Base-by-base conservation (phyloP, 1,140 invertebrate species). In the Heliconius hermathena region DNA sequence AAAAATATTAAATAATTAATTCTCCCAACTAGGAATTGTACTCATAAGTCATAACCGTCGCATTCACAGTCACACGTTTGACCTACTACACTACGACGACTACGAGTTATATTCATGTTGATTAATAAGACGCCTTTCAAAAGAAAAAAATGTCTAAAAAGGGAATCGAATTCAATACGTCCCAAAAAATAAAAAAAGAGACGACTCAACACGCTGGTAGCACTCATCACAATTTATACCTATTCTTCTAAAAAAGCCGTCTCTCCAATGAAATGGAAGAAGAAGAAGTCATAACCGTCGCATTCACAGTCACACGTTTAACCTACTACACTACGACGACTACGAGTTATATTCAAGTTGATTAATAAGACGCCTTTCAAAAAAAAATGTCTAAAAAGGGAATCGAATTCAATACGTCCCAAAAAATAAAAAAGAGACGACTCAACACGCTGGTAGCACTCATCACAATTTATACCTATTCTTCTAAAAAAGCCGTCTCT, bases 401-500 rank as follows among this genome's bases (percentile, higher is more conserved):
- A 66, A 66, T 66, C 22, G 60, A 66, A 66, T 26, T 66, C 54
- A 22, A n/a, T n/a, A 22, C n/a, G 3, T 0, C 8, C 9, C 2
- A n/a, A n/a, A 26, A n/a, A 26, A 66, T 1, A 1, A 13, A 66
- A 66, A 4, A 5, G n/a, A 66, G 29, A 22, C 13, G 2, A 66
- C 26, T 13, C 6, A 29, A 66, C 60, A 13, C 9, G 3, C 11
- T 29, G 11, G 2, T 29, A 29, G 60, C 22, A 22, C 60, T 26
- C 60, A 26, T 66, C 60, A 66, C 60, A 66, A 66, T 66, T 66
- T 66, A 66, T 66, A 36, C 33, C 33, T 36, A 66, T 66, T 66
- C 57, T 66, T 66, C 41, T 66, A 66, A 66, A 66, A 66, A 66
- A 66, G 57, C 57, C 57, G 57, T 66, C 57, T 66, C 57, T 66